Evolutionary conservation across 1,140 invertebrate species (phyloP), one percentile per base, ranked within the genome.

Genomic region (Archivesica marissinica): DNA sequence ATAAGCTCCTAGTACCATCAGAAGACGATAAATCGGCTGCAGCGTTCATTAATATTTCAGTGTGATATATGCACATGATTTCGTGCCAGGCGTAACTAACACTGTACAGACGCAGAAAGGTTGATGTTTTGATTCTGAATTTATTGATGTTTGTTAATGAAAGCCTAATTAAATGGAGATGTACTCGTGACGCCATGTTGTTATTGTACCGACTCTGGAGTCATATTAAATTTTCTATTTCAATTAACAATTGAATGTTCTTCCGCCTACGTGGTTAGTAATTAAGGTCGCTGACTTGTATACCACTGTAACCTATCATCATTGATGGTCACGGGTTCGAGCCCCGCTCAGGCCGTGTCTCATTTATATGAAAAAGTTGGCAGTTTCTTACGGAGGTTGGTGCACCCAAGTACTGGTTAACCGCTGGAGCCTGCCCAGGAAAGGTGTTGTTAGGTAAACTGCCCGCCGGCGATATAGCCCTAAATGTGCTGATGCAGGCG

Each of bases 1-100:
- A 3, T 72, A 33, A 25, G 41, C n/a, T 47, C 25, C 30, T 50
- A 47, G 68, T 30, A 47, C 41, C n/a, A 28, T 25, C 41, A 64
- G 35, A 47, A 44, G 50, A 47, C 41, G 68, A 41, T 44, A 72
- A 33, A 30, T 30, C 35, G 68, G 50, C 50, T 72, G 68, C 68
- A 72, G 39, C 35, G 28, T 72, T 72, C 68, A 72, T 72, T 72
- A 72, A 72, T 72, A 72, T 72, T 72, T 72, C 68, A 72, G 39
- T 72, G 15, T 50, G 68, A 72, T 72, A 50, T 72, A 72, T 72
- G 41, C 41, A 44, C 68, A 47, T 3, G 20, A 47, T 47, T 23
- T 50, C 68, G 68, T 72, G 39, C 41, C 41, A 33, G 68, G 68
- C 68, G 68, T 25, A 44, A 72, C 50, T 50, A 28, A 72, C 23